Evolutionary conservation across 2,113 vertebrate species (phyloP).

Genomic region (Dicerorhinus sumatrensis): DNA sequence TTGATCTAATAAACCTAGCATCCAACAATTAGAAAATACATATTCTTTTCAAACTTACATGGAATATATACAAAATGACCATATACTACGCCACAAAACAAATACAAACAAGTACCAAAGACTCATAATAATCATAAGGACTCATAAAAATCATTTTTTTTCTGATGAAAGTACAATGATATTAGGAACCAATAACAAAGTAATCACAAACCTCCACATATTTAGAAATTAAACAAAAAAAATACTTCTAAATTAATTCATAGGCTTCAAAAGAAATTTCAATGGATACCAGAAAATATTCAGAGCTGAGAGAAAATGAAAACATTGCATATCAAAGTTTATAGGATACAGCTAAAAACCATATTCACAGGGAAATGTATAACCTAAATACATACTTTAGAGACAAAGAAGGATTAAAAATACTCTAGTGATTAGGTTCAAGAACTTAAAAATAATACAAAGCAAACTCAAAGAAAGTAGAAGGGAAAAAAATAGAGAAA

Average conservation of each 20-base stretch:
- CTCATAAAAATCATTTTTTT: not conserved
- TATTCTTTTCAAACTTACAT: not conserved
- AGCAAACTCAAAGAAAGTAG: not conserved
- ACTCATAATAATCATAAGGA: not conserved
- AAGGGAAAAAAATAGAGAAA: not conserved
- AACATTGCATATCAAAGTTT: not conserved
- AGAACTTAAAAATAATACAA: not conserved
- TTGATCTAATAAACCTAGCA: not conserved
- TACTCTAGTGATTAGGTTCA: not conserved
- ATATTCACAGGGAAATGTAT: not conserved
- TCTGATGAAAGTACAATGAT: not conserved
- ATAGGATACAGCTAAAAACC: not conserved
- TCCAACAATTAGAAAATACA: not conserved
- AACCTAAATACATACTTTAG: not conserved
- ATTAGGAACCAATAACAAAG: not conserved
- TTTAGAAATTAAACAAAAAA: constrained; percentile 20
- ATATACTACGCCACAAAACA: not conserved
- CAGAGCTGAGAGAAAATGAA: not conserved
- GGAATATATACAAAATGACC: not conserved
- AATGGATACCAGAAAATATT: not conserved
- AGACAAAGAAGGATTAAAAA: constrained; percentile 22
- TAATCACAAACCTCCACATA: not conserved
- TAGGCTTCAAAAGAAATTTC: not conserved
- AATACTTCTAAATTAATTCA: not conserved
- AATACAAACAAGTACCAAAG: not conserved